These are phyloP conservation scores for Rhadina sibilatrix DNA, from an alignment of 2,113 vertebrate species.

Conservation along the genomic window DNA sequence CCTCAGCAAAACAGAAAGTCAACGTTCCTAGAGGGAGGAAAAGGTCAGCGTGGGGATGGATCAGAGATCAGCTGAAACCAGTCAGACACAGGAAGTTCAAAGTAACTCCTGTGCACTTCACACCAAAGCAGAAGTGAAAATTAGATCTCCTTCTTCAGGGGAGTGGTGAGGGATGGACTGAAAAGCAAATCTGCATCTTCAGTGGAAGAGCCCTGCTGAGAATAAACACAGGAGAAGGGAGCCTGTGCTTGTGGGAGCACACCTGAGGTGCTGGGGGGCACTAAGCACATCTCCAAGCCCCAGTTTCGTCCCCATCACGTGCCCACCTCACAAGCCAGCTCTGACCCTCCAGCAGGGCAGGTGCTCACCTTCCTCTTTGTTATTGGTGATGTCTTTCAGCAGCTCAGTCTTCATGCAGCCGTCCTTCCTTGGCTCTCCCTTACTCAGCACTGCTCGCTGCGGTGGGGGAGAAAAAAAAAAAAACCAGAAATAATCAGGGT, in stretches of 20 bases:
- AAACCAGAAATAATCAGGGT: background rate
- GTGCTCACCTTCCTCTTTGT: conserved; percentile 76
- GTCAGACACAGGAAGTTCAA: background rate
- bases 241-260: background rate
- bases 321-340: background rate
- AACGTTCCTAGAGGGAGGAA: background rate
- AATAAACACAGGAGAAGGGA: background rate
- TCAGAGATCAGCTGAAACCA: conserved; percentile 26
- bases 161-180: background rate
- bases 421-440: conserved; percentile 73
- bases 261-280: background rate
- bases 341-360: background rate
- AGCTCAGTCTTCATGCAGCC: conserved; percentile 75
- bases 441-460: conserved; percentile 67
- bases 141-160: background rate
- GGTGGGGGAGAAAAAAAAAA: background rate
- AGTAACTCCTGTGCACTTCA: background rate
- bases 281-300: background rate
- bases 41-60: background rate
- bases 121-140: conserved; percentile 32
- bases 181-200: background rate
- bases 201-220: background rate
- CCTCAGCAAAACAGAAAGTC: background rate
- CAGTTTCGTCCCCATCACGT: background rate
- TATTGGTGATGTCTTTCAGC: conserved; percentile 75